Evolutionary conservation across 1,140 invertebrate genomes (phyloP).

Genomic region (Ceratosolen solmsi): DNA sequence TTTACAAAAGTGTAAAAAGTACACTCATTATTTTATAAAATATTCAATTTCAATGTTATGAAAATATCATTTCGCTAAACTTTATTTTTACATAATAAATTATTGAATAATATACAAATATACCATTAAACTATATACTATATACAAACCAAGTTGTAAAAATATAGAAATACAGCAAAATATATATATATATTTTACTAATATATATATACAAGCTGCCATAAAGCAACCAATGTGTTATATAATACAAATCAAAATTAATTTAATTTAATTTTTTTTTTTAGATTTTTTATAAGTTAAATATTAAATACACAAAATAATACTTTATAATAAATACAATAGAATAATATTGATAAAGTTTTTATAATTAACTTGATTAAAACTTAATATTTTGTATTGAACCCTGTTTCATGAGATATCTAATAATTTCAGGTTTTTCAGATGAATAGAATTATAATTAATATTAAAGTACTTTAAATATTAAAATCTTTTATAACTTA

Average conservation of each 20-base stretch:
- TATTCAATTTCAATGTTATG: neutral
- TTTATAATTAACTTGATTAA: neutral
- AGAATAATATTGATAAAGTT: too few species aligned
- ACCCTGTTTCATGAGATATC: too few species aligned
- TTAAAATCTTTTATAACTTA: neutral
- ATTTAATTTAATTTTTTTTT: conserved; percentile 1
- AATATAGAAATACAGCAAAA: conserved; percentile 31
- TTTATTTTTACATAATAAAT: neutral
- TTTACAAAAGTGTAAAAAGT: conserved; percentile 31
- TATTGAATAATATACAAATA: conserved; percentile 31
- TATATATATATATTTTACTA: too few species aligned
- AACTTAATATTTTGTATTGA: neutral
- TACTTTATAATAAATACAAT: neutral
- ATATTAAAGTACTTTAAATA: too few species aligned
- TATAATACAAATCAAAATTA: neutral
- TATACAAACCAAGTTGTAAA: conserved; percentile 19
- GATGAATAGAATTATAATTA: too few species aligned
- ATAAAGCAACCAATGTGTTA: neutral
- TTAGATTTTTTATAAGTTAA: neutral
- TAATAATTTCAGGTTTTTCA: too few species aligned
- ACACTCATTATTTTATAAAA: neutral
- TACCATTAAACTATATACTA: conserved; percentile 22
- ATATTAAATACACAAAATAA: neutral
- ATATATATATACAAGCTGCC: conserved; percentile 32
- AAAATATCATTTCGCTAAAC: neutral